Evolutionary conservation across 2,113 vertebrate species (phyloP).

Genomic region (Amphilophus citrinellus): DNA sequence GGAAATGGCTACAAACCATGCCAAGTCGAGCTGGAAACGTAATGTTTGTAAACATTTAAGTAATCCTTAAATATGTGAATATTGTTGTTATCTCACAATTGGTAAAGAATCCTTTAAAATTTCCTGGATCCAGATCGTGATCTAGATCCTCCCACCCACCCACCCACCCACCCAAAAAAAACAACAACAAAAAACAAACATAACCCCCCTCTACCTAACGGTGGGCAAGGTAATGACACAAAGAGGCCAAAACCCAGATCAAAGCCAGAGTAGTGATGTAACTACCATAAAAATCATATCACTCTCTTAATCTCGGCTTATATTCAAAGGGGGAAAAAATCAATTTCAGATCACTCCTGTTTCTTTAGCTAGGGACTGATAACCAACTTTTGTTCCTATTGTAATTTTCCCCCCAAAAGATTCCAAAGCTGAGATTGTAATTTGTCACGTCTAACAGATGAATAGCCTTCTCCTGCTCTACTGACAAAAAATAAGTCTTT

Average conservation of each 20-base stretch:
- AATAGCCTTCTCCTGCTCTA: not conserved
- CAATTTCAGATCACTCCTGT: not conserved
- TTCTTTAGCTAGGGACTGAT: not conserved
- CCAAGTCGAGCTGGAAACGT: no score
- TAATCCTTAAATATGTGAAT: no score
- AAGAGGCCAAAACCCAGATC: not conserved
- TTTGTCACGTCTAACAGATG: constrained; percentile 9
- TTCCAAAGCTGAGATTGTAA: not conserved
- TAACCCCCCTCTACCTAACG: no score
- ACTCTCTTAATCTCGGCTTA: not conserved
- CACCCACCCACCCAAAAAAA: no score
- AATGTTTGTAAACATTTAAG: no score
- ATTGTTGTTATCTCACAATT: no score
- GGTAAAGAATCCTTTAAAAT: no score
- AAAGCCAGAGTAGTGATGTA: not conserved
- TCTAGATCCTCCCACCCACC: no score
- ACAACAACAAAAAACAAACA: no score
- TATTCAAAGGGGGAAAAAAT: not conserved
- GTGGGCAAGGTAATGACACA: not conserved
- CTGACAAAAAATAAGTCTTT: constrained; percentile 5
- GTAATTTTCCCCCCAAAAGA: not conserved
- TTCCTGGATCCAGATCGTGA: no score
- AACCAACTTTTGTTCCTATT: not conserved
- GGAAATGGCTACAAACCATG: no score
- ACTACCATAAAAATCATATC: not conserved